phyloP scores from a whole-genome alignment of 2,797 vertebrate genomes.

The Pangasius djambal region DNA sequence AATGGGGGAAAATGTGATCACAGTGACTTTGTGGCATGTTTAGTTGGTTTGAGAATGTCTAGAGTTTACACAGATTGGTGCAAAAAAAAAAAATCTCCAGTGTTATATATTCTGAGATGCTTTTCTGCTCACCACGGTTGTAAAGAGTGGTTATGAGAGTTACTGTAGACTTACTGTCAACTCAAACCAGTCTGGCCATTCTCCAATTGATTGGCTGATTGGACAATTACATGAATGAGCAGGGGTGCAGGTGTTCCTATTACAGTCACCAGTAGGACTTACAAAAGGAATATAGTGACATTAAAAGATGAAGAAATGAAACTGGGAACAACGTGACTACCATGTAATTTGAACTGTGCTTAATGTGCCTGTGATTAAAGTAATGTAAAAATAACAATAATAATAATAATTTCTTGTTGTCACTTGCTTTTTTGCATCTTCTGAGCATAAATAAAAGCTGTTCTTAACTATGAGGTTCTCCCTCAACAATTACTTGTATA shows the following conservation, averaged over 20 bases:
- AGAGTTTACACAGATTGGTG: neutral
- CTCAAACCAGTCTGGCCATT: neutral
- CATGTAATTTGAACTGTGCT: conserved; percentile 74
- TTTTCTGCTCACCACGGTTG: neutral
- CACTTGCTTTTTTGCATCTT: conserved; percentile 69
- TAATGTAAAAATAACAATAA: conserved; percentile 58
- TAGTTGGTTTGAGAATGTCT: neutral
- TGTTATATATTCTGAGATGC: neutral
- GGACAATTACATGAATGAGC: neutral
- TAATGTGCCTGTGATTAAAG: conserved; percentile 69
- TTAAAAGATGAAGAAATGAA: conserved; percentile 31
- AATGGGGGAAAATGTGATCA: neutral
- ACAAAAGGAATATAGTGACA: conserved; percentile 21
- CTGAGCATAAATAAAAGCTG: conserved; percentile 71
- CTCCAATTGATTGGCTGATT: neutral
- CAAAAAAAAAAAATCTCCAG: neutral
- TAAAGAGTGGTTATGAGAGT: neutral
- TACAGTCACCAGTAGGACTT: conserved; percentile 4
- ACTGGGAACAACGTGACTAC: conserved; percentile 68
- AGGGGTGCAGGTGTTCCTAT: neutral
- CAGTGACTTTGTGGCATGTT: neutral
- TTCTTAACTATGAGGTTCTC: neutral
- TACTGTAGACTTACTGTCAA: neutral
- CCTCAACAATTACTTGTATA: neutral
- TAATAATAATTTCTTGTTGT: conserved; percentile 40